Base-by-base conservation (phyloP, 2,888 invertebrate genomes). In the Glyphotaelius pellucidus region DNA sequence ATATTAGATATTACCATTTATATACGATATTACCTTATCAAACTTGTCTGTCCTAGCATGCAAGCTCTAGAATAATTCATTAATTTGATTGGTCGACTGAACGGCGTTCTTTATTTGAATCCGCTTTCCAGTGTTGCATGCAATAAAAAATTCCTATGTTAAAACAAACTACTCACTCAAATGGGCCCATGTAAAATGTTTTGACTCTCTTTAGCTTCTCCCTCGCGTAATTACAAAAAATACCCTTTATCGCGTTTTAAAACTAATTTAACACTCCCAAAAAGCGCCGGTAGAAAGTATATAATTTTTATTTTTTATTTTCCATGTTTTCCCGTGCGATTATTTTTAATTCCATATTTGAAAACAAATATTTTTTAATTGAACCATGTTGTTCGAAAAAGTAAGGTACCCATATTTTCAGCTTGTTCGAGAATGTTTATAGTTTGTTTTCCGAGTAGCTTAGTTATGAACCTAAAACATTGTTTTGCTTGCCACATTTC, bases 91-190 rank as follows among this genome's bases (percentile, higher is more conserved):
- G 86, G n/a, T 47, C 30, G 25, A 25, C 67, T 30, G 9, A 4
- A 42, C 42, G 85, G 47, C n/a, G 30, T 86, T 86, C 86, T 86
- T 14, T 42, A 47, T 42, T 86, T 47, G 47, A 86, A 85, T 7
- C 47, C n/a, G 86, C n/a, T 86, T 67, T 67, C n/a, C 67, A n/a
- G 86, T 86, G 86, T 86, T 86, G 86, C 86, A 86, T 86, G 86
- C 30, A 25, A 42, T 86, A 47, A 86, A 86, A 86, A 86, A n/a
- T 38, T 42, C 15, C 25, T 81, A 32, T 14, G 31, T 32, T 81
- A 81, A 32, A 81, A 67, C 25, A 67, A 67, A 67, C 67, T n/a
- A 67, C 67, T 9, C 25, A 67, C 67, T n/a, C 67, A 67, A 67
- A 67, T 67, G 67, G n/a, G n/a, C 25, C 9, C 67, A 25, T 67